Base-by-base conservation (phyloP, 1,140 invertebrate genomes). In the Contarinia nasturtii region DNA sequence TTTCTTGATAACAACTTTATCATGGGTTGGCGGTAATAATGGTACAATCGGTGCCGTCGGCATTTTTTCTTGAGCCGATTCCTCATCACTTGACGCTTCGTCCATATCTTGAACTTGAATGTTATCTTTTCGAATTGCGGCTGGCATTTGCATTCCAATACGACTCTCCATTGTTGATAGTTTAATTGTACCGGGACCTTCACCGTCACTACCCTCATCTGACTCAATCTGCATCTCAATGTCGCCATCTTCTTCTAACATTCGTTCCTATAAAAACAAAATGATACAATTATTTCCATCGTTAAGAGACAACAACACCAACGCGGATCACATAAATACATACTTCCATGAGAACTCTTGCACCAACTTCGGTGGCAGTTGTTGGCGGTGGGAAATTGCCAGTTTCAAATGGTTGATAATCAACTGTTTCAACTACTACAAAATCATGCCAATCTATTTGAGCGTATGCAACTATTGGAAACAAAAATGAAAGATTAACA, bases 371-470 rank as follows among this genome's bases (percentile, higher is more conserved):
- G 52, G 91, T 83, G 0, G 94, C 91, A 22, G 88, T 97, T 0
- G 94, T 98, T 0, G 94, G 94, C 7, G 93, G 88, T 17, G 92
- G 94, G 57, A 95, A 93, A 61, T 87, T 87, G 20, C 93, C 92
- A 11, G 83, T 79, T 68, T 99, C 95, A 57, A 89, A 90, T 1
- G 88, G 85, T 54, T 97, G 90, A 65, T 98, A 99, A 65, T 99
- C 96, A 0, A 99, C 94, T 0, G 94, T 98, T 67, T 99, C 95
- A 0, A 99, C 96, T 1, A 99, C 93, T 2, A 98, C 94, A 71
- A 99, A 99, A 67, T 98, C 94, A 61, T 99, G 96, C 96, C 96
- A 99, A 63, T 99, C 96, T 53, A 99, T 97, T 57, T 93, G 88
- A 2, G 91, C 89, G 63, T 98, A 98, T 0, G 93, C 91, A 33